These are phyloP conservation scores for Dicyrtoma fusca DNA, from an alignment of 2,888 invertebrate genomes.

Conservation along the genomic window DNA sequence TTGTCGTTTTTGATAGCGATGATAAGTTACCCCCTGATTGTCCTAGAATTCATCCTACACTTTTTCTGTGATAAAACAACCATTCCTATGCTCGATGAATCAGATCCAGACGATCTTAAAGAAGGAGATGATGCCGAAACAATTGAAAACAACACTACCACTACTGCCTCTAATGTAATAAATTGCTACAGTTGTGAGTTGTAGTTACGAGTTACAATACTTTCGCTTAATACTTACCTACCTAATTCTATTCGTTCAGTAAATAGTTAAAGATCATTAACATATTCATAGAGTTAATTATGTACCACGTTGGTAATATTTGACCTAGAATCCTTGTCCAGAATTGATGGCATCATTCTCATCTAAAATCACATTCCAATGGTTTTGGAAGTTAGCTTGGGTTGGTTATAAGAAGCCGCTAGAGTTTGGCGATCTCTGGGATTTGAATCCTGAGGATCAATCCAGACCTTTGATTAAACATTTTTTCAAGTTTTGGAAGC, in stretches of 20 bases:
- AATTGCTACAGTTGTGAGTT: too few relatives aligned
- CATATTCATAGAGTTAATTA: too few relatives aligned
- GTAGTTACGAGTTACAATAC: too few relatives aligned
- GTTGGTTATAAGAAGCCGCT: slow-evolving; percentile 63
- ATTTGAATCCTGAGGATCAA: slow-evolving; percentile 61
- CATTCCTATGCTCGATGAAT: too few relatives aligned
- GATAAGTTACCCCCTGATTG: slow-evolving; percentile 33
- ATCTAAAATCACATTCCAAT: slow-evolving; percentile 63
- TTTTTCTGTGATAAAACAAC: slow-evolving; percentile 4
- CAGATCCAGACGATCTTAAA: too few relatives aligned
- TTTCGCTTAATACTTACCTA: too few relatives aligned
- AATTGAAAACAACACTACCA: too few relatives aligned
- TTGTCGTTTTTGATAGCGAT: slow-evolving; percentile 43
- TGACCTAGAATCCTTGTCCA: slow-evolving; percentile 58
- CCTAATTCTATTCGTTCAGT: too few relatives aligned
- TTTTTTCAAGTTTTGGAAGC: slow-evolving; percentile 60
- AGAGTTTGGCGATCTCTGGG: slow-evolving; percentile 63
- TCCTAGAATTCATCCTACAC: neutral
- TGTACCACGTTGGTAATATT: too few relatives aligned
- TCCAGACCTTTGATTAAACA: slow-evolving; percentile 58
- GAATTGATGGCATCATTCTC: slow-evolving; percentile 62
- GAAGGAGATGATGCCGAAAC: too few relatives aligned
- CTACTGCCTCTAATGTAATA: too few relatives aligned
- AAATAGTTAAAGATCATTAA: too few relatives aligned
- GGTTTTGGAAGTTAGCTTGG: slow-evolving; percentile 63